Conservation (phyloP, 2,113 vertebrate genomes). For the Sphaerodactylus townsendi region DNA sequence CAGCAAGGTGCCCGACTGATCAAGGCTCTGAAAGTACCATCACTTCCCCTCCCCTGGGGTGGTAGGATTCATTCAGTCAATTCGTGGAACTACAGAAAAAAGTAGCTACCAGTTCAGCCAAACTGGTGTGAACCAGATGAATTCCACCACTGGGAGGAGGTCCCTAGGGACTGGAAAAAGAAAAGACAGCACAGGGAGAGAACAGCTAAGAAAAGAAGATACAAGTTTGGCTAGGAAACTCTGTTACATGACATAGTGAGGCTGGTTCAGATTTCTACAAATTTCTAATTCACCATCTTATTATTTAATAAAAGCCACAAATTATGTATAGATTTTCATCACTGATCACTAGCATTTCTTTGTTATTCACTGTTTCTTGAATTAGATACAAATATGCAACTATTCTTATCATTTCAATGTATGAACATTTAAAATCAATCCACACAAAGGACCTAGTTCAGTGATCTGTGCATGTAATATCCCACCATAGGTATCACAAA, state of each 20-base stretch:
- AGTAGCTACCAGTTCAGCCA: no score
- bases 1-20: no score
- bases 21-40: no score
- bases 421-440: background rate
- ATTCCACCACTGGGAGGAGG: no score
- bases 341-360: constrained; percentile 38
- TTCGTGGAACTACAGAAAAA: no score
- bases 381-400: background rate
- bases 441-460: background rate
- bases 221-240: background rate
- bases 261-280: constrained; percentile 37
- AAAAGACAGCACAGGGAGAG: no score
- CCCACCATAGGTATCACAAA: background rate
- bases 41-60: no score
- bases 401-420: background rate
- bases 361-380: background rate
- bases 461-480: background rate
- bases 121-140: no score
- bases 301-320: constrained; percentile 66
- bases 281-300: constrained; percentile 53
- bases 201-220: no score
- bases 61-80: no score
- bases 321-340: constrained; percentile 35
- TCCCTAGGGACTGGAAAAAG: no score
- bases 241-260: background rate